Evolutionary conservation across 2,888 invertebrate species (phyloP).

Genomic region (Drosophila sordidula): DNA sequence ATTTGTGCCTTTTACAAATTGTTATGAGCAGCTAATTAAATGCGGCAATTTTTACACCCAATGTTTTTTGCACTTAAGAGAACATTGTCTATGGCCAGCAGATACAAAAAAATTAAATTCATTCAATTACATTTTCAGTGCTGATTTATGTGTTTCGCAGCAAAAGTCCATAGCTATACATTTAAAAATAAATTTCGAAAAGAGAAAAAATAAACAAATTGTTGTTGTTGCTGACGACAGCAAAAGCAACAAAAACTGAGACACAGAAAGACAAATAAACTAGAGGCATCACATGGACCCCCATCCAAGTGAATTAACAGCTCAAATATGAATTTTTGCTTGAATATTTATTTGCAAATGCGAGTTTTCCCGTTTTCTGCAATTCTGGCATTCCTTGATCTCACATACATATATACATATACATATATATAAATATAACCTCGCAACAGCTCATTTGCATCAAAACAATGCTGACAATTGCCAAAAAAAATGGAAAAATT

Average conservation of each 20-base stretch:
- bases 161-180: slow-evolving; percentile 7
- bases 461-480: slow-evolving; percentile 20
- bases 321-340: slow-evolving; percentile 13
- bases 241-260: slow-evolving; percentile 15
- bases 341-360: slow-evolving; percentile 14
- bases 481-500: slow-evolving; percentile 11
- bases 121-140: slow-evolving; percentile 1
- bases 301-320: slow-evolving; percentile 8
- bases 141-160: slow-evolving; percentile 53
- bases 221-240: slow-evolving; percentile 62
- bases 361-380: slow-evolving; percentile 40
- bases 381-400: slow-evolving; percentile 34
- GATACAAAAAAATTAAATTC: not conserved
- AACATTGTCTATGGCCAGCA: slow-evolving; percentile 11
- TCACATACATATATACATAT: not conserved
- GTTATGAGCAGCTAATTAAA: slow-evolving; percentile 28
- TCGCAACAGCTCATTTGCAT: slow-evolving; percentile 16
- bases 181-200: slow-evolving; percentile 38
- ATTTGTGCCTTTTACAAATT: slow-evolving; percentile 28
- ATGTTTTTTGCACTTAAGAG: slow-evolving; percentile 4
- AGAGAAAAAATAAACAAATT: slow-evolving; percentile 59
- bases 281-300: slow-evolving; percentile 20
- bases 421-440: not conserved
- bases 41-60: not conserved
- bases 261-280: slow-evolving; percentile 48